Percentiles rank a stretch among this genome's conserved stretches.
phyloP scores from a whole-genome alignment of 1,140 invertebrate species.

The Lasaia peninsularis region DNA sequence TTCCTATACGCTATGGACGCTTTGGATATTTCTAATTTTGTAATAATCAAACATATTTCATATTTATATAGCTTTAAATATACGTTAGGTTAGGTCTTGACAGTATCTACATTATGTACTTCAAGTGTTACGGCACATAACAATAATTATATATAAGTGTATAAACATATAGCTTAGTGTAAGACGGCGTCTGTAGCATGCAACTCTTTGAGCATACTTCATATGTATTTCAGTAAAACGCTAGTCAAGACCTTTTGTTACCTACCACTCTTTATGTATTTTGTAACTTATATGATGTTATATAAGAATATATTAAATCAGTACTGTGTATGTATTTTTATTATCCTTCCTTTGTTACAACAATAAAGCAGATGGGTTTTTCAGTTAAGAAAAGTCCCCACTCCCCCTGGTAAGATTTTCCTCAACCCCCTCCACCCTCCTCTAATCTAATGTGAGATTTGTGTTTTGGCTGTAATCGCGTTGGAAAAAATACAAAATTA shows the following conservation, averaged over 20 bases:
- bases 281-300: slow-evolving; percentile 71
- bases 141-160: slow-evolving; percentile 6
- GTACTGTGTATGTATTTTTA: slow-evolving; percentile 51
- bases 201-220: slow-evolving; percentile 25
- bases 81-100: slow-evolving; percentile 10
- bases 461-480: too few relatives aligned
- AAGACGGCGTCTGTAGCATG: slow-evolving; percentile 24
- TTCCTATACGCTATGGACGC: slow-evolving; percentile 28
- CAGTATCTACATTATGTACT: not conserved
- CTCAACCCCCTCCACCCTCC: too few relatives aligned
- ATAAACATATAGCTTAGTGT: slow-evolving; percentile 13
- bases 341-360: slow-evolving; percentile 3
- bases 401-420: not conserved
- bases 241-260: slow-evolving; percentile 73
- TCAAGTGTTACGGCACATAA: not conserved
- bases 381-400: too few relatives aligned
- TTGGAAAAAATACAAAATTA: too few relatives aligned
- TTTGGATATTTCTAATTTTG: slow-evolving; percentile 19
- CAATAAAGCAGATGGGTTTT: too few relatives aligned
- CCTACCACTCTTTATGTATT: slow-evolving; percentile 72
- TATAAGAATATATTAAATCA: slow-evolving; percentile 72
- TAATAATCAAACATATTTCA: slow-evolving; percentile 9
- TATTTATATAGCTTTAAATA: slow-evolving; percentile 12
- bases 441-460: too few relatives aligned
- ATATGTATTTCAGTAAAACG: slow-evolving; percentile 53